A percentile compares a stretch with the other conserved stretches of the same genome.
Evolutionary conservation across 1,140 invertebrate genomes (phyloP).

Genomic region (Euwallacea fornicatus): DNA sequence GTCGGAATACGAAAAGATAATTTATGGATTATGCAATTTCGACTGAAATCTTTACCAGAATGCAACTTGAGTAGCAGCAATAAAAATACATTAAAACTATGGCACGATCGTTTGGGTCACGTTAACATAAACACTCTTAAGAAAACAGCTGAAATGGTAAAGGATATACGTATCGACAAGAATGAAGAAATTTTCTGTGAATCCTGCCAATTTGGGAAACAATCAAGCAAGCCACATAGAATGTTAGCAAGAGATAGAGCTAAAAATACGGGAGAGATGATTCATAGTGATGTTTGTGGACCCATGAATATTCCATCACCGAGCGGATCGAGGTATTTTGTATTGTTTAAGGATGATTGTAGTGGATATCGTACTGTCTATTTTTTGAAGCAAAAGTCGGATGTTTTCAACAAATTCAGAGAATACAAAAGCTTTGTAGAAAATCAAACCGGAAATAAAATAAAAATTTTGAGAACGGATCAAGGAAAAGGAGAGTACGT

Average conservation of each 20-base stretch:
- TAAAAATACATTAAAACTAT: slow-evolving; percentile 43
- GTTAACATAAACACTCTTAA: slow-evolving; percentile 47
- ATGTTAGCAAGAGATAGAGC: slow-evolving; percentile 26
- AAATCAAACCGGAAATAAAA: slow-evolving; percentile 15
- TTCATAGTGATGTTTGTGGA: no score
- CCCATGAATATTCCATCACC: slow-evolving; percentile 46
- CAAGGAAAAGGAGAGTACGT: slow-evolving; percentile 7
- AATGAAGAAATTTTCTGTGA: slow-evolving; percentile 46
- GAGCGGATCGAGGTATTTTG: slow-evolving; percentile 43
- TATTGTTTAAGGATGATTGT: slow-evolving; percentile 8
- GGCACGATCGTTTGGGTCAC: slow-evolving; percentile 53
- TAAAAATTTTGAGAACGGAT: slow-evolving; percentile 12
- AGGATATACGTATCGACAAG: not conserved
- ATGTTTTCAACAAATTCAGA: not conserved
- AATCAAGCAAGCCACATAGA: slow-evolving; percentile 28
- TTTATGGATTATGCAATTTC: slow-evolving; percentile 33
- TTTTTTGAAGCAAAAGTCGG: slow-evolving; percentile 3
- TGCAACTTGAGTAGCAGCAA: slow-evolving; percentile 7
- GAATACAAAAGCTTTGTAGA: slow-evolving; percentile 8
- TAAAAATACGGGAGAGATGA: slow-evolving; percentile 44
- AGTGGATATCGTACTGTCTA: not conserved
- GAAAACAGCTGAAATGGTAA: not conserved
- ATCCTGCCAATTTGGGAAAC: slow-evolving; percentile 49
- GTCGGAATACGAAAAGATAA: slow-evolving; percentile 18
- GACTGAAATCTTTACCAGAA: slow-evolving; percentile 6